A percentile compares a stretch with the other conserved stretches of the same genome.
These are phyloP conservation scores for Leptopterna dolabrata DNA, from an alignment of 2,888 invertebrate species.

Conservation along the genomic window DNA sequence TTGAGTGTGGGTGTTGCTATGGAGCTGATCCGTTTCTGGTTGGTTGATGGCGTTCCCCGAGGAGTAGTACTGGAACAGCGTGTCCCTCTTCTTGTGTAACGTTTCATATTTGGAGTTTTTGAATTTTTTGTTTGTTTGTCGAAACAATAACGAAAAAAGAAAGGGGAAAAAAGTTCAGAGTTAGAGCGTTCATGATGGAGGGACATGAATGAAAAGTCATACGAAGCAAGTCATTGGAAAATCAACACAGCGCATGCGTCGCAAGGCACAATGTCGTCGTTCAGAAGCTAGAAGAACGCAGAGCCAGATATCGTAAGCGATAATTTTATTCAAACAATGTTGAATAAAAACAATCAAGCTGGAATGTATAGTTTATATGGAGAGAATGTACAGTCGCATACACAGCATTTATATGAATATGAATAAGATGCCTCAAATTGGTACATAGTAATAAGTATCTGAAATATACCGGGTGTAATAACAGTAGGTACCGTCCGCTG, in stretches of 20 bases:
- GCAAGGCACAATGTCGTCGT: not conserved
- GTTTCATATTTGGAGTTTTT: not conserved
- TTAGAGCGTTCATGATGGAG: not conserved
- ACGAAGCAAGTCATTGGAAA: not conserved
- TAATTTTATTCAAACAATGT: too few species aligned
- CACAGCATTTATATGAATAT: too few species aligned
- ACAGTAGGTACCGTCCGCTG: too few species aligned
- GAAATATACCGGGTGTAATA: too few species aligned
- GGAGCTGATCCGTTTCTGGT: constrained; percentile 80
- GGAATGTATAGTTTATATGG: too few species aligned
- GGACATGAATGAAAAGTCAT: not conserved
- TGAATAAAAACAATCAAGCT: too few species aligned
- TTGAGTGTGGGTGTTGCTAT: constrained; percentile 87
- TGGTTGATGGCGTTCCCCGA: constrained; percentile 81
- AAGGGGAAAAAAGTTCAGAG: constrained; percentile 28
- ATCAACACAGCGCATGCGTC: constrained; percentile 7
- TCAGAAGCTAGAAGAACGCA: not conserved
- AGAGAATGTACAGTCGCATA: too few species aligned
- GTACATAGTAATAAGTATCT: too few species aligned
- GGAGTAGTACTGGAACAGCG: constrained; percentile 81
- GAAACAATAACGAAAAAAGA: not conserved
- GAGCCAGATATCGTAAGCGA: not conserved
- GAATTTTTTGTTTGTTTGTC: not conserved
- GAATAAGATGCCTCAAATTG: too few species aligned
- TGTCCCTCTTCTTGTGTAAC: constrained; percentile 59